phyloP scores from a whole-genome alignment of 2,113 vertebrate species.

The Notothenia coriiceps region DNA sequence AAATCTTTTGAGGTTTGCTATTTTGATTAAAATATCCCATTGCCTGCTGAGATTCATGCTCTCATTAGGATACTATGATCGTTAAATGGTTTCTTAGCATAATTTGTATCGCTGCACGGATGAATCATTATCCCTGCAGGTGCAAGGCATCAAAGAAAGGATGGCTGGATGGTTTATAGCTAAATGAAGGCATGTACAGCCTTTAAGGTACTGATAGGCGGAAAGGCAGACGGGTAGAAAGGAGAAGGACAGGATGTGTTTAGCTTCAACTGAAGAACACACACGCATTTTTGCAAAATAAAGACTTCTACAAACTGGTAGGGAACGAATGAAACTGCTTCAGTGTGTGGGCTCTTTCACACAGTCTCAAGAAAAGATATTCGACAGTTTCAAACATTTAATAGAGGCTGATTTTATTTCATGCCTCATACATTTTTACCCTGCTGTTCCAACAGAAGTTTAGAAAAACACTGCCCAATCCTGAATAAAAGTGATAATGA shows the following conservation, averaged over 20 bases:
- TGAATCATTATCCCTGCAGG: background rate
- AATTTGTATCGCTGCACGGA: too few relatives aligned
- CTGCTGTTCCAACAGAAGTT: background rate
- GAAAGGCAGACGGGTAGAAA: too few relatives aligned
- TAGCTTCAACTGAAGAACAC: too few relatives aligned
- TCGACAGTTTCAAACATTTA: background rate
- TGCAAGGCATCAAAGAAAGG: background rate
- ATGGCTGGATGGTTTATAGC: background rate
- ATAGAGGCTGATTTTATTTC: background rate
- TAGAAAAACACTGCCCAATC: background rate
- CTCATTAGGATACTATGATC: background rate
- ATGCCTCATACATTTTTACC: background rate
- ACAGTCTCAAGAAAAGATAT: background rate
- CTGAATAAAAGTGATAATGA: background rate
- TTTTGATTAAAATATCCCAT: background rate
- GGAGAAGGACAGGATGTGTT: too few relatives aligned
- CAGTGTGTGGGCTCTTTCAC: background rate
- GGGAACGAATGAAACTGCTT: too few relatives aligned
- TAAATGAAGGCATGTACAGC: background rate
- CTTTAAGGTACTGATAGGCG: too few relatives aligned
- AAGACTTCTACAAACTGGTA: too few relatives aligned
- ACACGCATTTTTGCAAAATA: too few relatives aligned
- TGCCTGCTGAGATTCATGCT: background rate
- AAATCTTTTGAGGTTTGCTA: background rate
- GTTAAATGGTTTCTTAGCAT: background rate